Evolutionary conservation across 2,888 invertebrate species (phyloP).

Genomic region (Auanema sp.): DNA sequence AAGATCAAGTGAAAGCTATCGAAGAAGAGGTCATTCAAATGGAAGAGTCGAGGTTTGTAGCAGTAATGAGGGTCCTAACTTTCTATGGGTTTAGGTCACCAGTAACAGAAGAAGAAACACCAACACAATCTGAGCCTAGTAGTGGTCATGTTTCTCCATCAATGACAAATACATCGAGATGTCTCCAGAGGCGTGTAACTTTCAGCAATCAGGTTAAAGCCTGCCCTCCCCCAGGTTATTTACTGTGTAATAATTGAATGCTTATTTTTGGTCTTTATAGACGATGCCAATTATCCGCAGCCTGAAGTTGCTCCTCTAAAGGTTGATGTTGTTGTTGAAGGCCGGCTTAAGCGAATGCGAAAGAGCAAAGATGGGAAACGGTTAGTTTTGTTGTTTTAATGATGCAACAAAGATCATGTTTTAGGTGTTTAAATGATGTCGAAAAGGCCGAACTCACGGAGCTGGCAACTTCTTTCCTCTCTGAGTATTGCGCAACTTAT

Average conservation of each 20-base stretch:
- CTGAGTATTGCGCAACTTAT: background rate
- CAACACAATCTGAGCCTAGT: conserved; percentile 5
- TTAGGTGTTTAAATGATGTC: no score
- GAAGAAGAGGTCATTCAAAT: background rate
- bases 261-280: conserved; percentile 24
- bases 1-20: conserved; percentile 4
- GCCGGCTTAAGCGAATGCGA: conserved; percentile 25
- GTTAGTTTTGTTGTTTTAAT: background rate
- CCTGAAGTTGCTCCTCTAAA: conserved; percentile 50
- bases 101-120: background rate
- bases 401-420: no score
- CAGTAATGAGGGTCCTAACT: background rate
- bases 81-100: background rate
- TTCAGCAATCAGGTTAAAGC: conserved; percentile 58
- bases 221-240: conserved; percentile 57
- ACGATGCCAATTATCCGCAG: conserved; percentile 50
- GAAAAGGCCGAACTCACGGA: background rate
- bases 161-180: background rate
- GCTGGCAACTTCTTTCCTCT: background rate
- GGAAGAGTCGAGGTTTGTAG: no score
- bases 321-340: conserved; percentile 45
- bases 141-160: conserved; percentile 8
- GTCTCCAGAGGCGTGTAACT: conserved; percentile 49
- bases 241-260: background rate
- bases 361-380: conserved; percentile 26